These are phyloP conservation scores for Triplophysa rosa DNA, from an alignment of 2,113 vertebrate species.

Conservation along the genomic window DNA sequence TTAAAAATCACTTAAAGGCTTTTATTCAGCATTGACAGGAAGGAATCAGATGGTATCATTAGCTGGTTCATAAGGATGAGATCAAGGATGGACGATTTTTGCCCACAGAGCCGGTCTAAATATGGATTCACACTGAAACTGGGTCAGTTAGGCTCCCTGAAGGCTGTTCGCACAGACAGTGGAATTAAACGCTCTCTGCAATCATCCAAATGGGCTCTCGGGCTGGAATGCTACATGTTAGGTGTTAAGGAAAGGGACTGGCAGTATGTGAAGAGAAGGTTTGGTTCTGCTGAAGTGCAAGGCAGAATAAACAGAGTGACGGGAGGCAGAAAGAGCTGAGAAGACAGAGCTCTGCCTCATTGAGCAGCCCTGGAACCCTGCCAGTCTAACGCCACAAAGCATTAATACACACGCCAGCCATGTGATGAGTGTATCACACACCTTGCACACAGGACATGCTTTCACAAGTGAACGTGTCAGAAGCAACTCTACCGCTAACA, in stretches of 20 bases:
- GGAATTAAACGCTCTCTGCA: constrained; percentile 69
- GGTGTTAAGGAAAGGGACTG: constrained; percentile 47
- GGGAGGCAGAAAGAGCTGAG: constrained; percentile 53
- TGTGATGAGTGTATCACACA: constrained; percentile 36
- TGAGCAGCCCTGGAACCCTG: constrained; percentile 48
- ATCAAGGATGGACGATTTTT: constrained; percentile 53
- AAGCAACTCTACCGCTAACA: neutral
- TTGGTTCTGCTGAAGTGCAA: constrained; percentile 63
- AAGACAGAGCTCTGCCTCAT: constrained; percentile 41
- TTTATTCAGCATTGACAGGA: constrained; percentile 4
- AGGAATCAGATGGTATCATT: constrained; percentile 24
- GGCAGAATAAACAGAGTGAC: constrained; percentile 59
- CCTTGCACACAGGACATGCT: constrained; percentile 39
- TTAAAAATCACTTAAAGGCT: neutral
- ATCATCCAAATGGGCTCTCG: constrained; percentile 63
- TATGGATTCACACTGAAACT: constrained; percentile 64
- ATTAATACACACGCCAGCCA: constrained; percentile 45
- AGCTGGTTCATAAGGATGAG: constrained; percentile 55
- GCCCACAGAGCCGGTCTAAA: constrained; percentile 58
- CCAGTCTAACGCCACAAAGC: constrained; percentile 50
- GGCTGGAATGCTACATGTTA: constrained; percentile 55
- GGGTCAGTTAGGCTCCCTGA: constrained; percentile 74
- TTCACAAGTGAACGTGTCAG: constrained; percentile 35
- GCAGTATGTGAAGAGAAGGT: constrained; percentile 37
- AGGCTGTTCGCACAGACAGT: constrained; percentile 69